Evolutionary conservation across 1,140 invertebrate species (phyloP).

Genomic region (Drosophila ambigua): DNA sequence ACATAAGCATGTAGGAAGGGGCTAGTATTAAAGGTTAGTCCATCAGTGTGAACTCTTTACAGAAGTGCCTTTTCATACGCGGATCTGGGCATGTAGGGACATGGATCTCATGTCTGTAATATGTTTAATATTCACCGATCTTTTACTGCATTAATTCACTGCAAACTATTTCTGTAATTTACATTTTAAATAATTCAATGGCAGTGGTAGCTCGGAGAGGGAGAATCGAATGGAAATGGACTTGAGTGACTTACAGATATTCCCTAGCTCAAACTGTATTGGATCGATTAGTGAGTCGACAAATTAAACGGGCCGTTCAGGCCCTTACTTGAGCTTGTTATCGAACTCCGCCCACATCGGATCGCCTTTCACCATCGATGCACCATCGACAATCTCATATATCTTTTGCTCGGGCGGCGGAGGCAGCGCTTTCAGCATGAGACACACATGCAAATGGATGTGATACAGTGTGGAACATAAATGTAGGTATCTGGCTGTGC

Average conservation of each 20-base stretch:
- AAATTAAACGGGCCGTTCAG: conserved; percentile 35
- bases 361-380: conserved; percentile 45
- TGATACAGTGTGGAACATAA: conserved; percentile 23
- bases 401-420: conserved; percentile 33
- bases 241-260: neutral
- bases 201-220: too few relatives aligned
- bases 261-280: conserved; percentile 6
- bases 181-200: too few relatives aligned
- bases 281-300: conserved; percentile 30
- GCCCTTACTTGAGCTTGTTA: conserved; percentile 37
- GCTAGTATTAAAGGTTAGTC: too few relatives aligned
- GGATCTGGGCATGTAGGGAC: too few relatives aligned
- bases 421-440: conserved; percentile 22
- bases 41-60: too few relatives aligned
- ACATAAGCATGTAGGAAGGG: neutral
- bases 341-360: conserved; percentile 37
- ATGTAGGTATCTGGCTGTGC: neutral
- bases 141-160: too few relatives aligned
- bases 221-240: too few relatives aligned
- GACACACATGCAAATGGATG: conserved; percentile 1
- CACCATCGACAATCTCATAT: conserved; percentile 50
- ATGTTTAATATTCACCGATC: too few relatives aligned
- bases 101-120: too few relatives aligned
- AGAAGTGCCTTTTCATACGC: too few relatives aligned
- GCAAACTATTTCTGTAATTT: too few relatives aligned